Conservation (phyloP, 2,113 vertebrate genomes). For the Sminthopsis crassicaudata region DNA sequence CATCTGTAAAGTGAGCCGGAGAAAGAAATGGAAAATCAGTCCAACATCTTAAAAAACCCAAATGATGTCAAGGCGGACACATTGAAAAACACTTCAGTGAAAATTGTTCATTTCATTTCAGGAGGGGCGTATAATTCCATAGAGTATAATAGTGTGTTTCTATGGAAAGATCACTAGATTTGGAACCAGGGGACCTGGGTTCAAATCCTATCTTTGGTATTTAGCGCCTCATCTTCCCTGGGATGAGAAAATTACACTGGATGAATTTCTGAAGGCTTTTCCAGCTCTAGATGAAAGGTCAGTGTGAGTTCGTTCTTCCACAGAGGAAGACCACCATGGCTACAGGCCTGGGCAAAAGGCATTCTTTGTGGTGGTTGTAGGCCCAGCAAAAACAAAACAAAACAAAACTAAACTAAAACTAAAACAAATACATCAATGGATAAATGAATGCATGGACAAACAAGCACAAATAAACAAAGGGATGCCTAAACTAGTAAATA, state of each 20-base stretch:
- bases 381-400: not conserved
- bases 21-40: not conserved
- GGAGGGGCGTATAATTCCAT: not conserved
- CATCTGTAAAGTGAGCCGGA: not conserved
- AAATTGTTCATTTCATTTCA: not conserved
- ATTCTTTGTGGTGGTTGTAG: not conserved
- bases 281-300: not conserved
- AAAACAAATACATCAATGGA: not conserved
- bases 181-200: not conserved
- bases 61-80: not conserved
- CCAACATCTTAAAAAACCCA: not conserved
- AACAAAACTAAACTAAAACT: too few relatives aligned
- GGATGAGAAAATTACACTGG: not conserved
- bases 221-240: not conserved
- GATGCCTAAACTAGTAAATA: not conserved
- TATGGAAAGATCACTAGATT: not conserved
- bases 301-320: not conserved
- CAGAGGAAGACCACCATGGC: not conserved
- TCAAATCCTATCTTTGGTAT: not conserved
- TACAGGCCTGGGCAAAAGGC: not conserved
- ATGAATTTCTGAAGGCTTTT: too few relatives aligned
- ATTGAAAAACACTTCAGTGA: not conserved
- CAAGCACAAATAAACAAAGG: not conserved
- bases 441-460: not conserved
- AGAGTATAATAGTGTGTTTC: not conserved